phyloP scores from a whole-genome alignment of 2,888 invertebrate genomes.

The Lysandra bellargus region DNA sequence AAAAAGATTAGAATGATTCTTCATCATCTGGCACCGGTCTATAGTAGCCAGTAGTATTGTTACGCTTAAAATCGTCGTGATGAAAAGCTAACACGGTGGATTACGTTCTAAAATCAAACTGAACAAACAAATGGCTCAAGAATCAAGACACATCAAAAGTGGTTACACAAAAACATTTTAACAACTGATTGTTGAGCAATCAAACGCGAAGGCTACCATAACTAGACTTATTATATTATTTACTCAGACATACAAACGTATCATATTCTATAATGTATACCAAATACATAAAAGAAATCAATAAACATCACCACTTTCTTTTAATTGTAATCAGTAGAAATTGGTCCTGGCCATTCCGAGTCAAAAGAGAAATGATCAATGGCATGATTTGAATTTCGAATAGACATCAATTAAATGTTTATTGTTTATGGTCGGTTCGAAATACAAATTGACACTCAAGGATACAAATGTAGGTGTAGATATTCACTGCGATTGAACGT shows the following conservation, averaged over 20 bases:
- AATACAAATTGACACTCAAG: conserved; percentile 42
- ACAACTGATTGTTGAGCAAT: conserved; percentile 2
- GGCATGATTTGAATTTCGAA: conserved; percentile 59
- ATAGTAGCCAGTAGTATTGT: not conserved
- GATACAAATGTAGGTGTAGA: conserved; percentile 52
- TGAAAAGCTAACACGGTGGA: not conserved
- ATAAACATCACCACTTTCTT: conserved; percentile 51
- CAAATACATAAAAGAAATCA: conserved; percentile 30
- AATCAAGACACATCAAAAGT: not conserved
- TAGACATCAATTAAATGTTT: conserved; percentile 47
- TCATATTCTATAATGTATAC: not conserved
- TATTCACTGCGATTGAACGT: conserved; percentile 53
- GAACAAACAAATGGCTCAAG: not conserved
- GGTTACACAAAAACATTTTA: conserved; percentile 22
- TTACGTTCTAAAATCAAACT: not conserved
- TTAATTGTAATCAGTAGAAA: conserved; percentile 57
- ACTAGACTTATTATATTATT: not conserved
- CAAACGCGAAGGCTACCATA: conserved; percentile 14
- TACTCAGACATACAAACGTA: not conserved
- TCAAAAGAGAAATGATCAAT: conserved; percentile 61
- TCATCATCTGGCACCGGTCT: not conserved
- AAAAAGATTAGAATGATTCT: not conserved
- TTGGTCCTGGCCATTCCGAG: conserved; percentile 55
- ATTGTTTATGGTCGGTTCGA: conserved; percentile 52
- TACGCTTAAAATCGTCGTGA: not conserved